Conservation (phyloP, 2,113 vertebrate genomes). For the Neogobius melanostomus region DNA sequence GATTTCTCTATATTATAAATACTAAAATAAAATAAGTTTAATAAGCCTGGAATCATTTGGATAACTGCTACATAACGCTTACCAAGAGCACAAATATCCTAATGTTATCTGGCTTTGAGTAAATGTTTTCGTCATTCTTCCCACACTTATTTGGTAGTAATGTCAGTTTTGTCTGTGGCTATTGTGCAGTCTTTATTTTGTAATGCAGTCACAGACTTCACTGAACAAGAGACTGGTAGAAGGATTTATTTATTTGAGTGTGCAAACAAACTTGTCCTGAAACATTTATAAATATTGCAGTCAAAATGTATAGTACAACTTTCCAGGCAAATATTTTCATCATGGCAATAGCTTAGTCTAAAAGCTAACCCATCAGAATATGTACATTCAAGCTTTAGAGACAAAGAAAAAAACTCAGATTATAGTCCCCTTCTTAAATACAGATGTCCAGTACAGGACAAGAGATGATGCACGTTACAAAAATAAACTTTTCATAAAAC, state of each 20-base stretch:
- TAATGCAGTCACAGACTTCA: neutral
- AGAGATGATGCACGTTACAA: slow-evolving; percentile 50
- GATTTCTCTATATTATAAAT: too few relatives aligned
- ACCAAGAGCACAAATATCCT: too few relatives aligned
- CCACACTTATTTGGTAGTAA: too few relatives aligned
- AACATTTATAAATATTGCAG: neutral
- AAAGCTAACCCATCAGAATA: slow-evolving; percentile 71
- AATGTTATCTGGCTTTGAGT: too few relatives aligned
- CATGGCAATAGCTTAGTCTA: slow-evolving; percentile 72
- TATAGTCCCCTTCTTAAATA: slow-evolving; percentile 49
- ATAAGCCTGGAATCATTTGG: too few relatives aligned
- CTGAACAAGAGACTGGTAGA: neutral
- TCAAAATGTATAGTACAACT: slow-evolving; percentile 80
- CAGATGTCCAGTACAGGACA: slow-evolving; percentile 55
- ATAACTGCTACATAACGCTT: too few relatives aligned
- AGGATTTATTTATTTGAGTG: neutral
- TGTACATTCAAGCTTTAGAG: slow-evolving; percentile 91
- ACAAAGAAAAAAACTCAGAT: slow-evolving; percentile 40
- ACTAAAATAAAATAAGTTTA: too few relatives aligned
- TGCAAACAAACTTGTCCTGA: neutral
- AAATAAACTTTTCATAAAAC: slow-evolving; percentile 66
- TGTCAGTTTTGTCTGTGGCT: too few relatives aligned
- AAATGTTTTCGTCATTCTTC: too few relatives aligned
- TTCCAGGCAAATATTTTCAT: slow-evolving; percentile 67
- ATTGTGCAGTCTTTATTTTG: too few relatives aligned